These are phyloP conservation scores for Ivindomyrus marchei DNA, from an alignment of 2,113 vertebrate species.

Conservation along the genomic window DNA sequence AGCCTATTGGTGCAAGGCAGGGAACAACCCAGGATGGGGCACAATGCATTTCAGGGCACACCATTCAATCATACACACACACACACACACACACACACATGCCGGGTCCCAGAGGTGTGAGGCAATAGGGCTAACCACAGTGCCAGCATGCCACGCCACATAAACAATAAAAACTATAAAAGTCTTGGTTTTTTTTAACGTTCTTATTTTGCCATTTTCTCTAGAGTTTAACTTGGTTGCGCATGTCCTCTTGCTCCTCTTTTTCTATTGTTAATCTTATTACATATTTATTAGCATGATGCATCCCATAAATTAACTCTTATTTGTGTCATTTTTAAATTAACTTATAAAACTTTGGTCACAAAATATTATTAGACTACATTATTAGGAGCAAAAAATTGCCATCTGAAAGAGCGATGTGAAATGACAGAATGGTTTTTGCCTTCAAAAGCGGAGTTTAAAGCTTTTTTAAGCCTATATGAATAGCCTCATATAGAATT, in stretches of 20 bases:
- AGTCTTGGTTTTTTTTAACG: not conserved
- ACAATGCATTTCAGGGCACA: not conserved
- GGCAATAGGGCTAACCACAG: not conserved
- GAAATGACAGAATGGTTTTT: not conserved
- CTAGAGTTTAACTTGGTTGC: not conserved
- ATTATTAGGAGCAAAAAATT: not conserved
- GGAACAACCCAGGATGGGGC: not conserved
- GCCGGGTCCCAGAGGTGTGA: not conserved
- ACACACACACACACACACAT: too few species aligned
- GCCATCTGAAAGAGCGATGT: not conserved
- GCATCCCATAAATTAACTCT: not conserved
- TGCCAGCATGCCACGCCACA: too few species aligned
- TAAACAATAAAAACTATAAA: not conserved
- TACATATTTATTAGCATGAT: not conserved
- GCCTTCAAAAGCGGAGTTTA: not conserved
- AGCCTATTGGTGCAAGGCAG: not conserved
- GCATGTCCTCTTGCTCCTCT: not conserved
- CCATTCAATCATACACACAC: not conserved
- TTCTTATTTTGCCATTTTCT: not conserved
- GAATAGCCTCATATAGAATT: not conserved
- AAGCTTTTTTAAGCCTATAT: not conserved
- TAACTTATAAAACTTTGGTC: not conserved
- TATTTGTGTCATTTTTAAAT: not conserved
- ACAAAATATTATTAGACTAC: not conserved
- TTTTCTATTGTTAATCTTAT: not conserved